A percentile compares a stretch with the other conserved stretches of the same genome.
phyloP scores from a whole-genome alignment of 2,888 invertebrate species.

The Archips xylosteana region DNA sequence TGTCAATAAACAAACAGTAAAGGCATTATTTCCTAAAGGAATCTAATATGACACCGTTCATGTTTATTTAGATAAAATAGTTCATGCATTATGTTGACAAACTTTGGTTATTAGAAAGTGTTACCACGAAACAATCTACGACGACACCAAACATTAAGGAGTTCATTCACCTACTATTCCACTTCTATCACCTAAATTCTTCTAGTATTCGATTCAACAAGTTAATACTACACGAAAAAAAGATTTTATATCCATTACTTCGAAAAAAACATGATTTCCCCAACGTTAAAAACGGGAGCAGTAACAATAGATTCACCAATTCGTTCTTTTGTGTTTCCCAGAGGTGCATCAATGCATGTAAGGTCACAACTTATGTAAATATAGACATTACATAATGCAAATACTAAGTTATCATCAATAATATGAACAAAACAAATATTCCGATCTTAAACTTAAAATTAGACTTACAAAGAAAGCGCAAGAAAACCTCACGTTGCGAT shows the following conservation, averaged over 20 bases:
- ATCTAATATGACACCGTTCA: background rate
- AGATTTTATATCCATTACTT: background rate
- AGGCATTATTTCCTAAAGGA: background rate
- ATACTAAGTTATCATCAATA: conserved; percentile 24
- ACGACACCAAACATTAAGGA: conserved; percentile 32
- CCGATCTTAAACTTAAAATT: conserved; percentile 46
- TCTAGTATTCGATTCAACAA: background rate
- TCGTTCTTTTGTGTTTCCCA: conserved; percentile 67
- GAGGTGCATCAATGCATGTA: conserved; percentile 50
- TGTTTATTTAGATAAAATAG: conserved; percentile 7
- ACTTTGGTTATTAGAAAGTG: conserved; percentile 46
- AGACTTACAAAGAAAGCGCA: conserved; percentile 46
- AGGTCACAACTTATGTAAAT: conserved; percentile 67
- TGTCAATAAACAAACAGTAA: conserved; percentile 28
- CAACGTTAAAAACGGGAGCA: conserved; percentile 53
- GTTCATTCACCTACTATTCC: conserved; percentile 57
- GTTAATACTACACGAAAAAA: background rate
- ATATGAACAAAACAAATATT: conserved; percentile 42
- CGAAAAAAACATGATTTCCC: conserved; percentile 35
- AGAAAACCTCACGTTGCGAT: conserved; percentile 74
- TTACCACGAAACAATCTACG: conserved; percentile 49
- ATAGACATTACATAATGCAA: conserved; percentile 16
- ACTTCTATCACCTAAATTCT: background rate
- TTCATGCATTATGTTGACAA: conserved; percentile 9
- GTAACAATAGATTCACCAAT: conserved; percentile 54